Percentiles rank a stretch among this genome's conserved stretches.
Evolutionary conservation across 2,888 invertebrate genomes (phyloP).

Genomic region (Hirtodrosophila trivittata): DNA sequence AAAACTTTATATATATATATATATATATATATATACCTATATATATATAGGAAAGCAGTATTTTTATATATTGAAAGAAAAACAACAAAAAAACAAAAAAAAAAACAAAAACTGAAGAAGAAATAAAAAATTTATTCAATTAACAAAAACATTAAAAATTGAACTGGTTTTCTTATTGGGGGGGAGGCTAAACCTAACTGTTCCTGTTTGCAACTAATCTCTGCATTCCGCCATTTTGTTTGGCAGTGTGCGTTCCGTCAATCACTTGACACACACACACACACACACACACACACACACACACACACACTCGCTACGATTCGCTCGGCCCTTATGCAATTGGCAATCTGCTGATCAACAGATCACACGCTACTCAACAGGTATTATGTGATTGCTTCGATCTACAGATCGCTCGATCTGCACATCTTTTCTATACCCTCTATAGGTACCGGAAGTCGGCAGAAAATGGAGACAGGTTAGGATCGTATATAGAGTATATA

Average conservation of each 20-base stretch:
- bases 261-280: slow-evolving; percentile 45
- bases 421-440: background rate
- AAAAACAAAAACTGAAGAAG: slow-evolving; percentile 42
- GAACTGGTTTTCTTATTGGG: slow-evolving; percentile 29
- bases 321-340: slow-evolving; percentile 48
- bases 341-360: slow-evolving; percentile 53
- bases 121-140: slow-evolving; percentile 67
- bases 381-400: slow-evolving; percentile 44
- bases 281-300: slow-evolving; percentile 5
- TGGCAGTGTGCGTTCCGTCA: slow-evolving; percentile 21
- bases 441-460: no score
- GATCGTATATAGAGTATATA: no score
- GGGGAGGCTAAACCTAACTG: background rate
- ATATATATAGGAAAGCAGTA: slow-evolving; percentile 58
- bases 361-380: slow-evolving; percentile 50
- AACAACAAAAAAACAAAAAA: slow-evolving; percentile 25
- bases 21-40: slow-evolving; percentile 20
- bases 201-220: background rate
- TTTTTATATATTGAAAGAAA: slow-evolving; percentile 65
- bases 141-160: slow-evolving; percentile 59
- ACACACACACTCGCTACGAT: slow-evolving; percentile 8
- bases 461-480: no score
- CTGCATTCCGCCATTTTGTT: slow-evolving; percentile 15
- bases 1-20: slow-evolving; percentile 36
- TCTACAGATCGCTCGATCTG: slow-evolving; percentile 1